phyloP scores from a whole-genome alignment of 2,113 vertebrate species.

The Albula glossodonta region DNA sequence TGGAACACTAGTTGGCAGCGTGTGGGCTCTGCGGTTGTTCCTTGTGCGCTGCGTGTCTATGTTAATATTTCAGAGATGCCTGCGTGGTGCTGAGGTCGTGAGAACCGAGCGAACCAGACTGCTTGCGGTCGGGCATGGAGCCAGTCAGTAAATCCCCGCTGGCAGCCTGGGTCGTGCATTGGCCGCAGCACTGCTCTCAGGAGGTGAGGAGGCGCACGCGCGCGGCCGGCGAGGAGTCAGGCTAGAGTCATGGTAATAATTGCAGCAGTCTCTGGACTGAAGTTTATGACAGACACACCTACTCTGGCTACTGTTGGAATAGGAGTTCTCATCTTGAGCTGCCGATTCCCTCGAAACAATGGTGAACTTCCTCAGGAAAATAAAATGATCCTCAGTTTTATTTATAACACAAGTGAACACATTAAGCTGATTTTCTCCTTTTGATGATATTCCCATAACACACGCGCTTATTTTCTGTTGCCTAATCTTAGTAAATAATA shows the following conservation, averaged over 20 bases:
- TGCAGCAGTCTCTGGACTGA: slow-evolving; percentile 42
- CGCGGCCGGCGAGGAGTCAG: slow-evolving; percentile 57
- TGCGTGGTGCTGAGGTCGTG: slow-evolving; percentile 79
- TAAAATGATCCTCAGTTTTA: too few species aligned
- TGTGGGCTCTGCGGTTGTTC: slow-evolving; percentile 61
- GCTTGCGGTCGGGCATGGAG: slow-evolving; percentile 75
- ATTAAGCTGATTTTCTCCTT: too few species aligned
- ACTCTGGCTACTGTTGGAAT: slow-evolving; percentile 24
- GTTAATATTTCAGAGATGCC: slow-evolving; percentile 71
- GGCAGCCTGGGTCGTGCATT: slow-evolving; percentile 56
- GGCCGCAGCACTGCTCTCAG: slow-evolving; percentile 55
- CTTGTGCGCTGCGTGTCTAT: slow-evolving; percentile 62
- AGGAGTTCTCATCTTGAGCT: background rate
- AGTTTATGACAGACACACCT: slow-evolving; percentile 22
- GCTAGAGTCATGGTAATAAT: slow-evolving; percentile 50
- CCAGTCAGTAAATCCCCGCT: slow-evolving; percentile 79
- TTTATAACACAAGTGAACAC: too few species aligned
- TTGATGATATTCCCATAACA: too few species aligned
- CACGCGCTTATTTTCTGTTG: too few species aligned
- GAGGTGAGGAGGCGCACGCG: slow-evolving; percentile 67
- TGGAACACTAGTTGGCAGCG: slow-evolving; percentile 66
- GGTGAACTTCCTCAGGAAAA: background rate
- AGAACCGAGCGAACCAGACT: slow-evolving; percentile 77
- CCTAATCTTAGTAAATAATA: too few species aligned
- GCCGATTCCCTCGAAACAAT: background rate